A percentile compares a stretch with the other conserved stretches of the same genome.
phyloP scores from a whole-genome alignment of 2,888 invertebrate species.

The Macropis europaea region DNA sequence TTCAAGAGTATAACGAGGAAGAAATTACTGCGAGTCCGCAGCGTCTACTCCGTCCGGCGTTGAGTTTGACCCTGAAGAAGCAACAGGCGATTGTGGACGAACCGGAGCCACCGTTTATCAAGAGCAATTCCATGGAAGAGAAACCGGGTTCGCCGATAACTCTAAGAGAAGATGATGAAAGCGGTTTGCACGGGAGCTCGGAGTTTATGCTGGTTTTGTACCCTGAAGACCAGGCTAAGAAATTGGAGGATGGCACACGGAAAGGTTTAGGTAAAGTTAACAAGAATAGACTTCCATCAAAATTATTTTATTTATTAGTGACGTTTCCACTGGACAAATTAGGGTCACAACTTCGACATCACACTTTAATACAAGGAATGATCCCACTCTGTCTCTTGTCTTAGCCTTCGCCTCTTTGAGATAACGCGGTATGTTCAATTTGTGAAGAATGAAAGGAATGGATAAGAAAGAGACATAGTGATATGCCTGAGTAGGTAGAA shows the following conservation, averaged over 20 bases:
- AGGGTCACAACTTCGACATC: too few species aligned
- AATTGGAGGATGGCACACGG: background rate
- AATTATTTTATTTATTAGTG: too few species aligned
- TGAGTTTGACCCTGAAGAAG: slow-evolving; percentile 35
- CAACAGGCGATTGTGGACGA: slow-evolving; percentile 41
- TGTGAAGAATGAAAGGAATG: too few species aligned
- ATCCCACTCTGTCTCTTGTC: too few species aligned
- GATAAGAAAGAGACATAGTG: too few species aligned
- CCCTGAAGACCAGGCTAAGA: slow-evolving; percentile 79
- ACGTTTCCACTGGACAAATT: too few species aligned
- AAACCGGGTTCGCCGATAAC: slow-evolving; percentile 18
- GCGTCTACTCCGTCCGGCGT: slow-evolving; percentile 4
- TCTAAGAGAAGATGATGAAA: slow-evolving; percentile 75
- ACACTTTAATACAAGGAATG: too few species aligned
- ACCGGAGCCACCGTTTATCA: background rate
- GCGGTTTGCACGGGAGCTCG: slow-evolving; percentile 84
- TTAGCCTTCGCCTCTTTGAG: too few species aligned
- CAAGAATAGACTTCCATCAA: background rate
- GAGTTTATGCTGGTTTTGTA: slow-evolving; percentile 91
- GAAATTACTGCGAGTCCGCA: background rate
- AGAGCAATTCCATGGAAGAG: slow-evolving; percentile 13
- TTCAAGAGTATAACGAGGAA: slow-evolving; percentile 39
- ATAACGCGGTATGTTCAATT: too few species aligned
- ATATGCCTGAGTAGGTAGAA: too few species aligned
- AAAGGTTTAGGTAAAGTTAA: slow-evolving; percentile 16